phyloP scores from a whole-genome alignment of 2,797 vertebrate species.

The Nasua narica region DNA sequence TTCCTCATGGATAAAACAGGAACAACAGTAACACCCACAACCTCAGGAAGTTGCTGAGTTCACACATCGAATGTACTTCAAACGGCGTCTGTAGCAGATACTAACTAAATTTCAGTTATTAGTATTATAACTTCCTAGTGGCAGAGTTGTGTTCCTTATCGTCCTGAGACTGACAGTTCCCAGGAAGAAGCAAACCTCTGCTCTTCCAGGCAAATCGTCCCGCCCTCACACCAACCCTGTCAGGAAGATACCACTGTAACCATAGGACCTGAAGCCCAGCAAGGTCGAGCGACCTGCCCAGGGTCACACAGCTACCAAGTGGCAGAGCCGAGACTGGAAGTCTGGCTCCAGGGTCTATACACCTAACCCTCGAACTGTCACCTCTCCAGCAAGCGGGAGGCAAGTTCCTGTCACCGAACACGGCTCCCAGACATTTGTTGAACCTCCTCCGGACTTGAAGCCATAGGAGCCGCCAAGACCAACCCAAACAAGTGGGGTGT shows the following conservation, averaged over 20 bases:
- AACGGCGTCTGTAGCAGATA: background rate
- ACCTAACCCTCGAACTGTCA: background rate
- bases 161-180: background rate
- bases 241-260: background rate
- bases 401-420: too few species aligned
- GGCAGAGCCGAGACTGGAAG: background rate
- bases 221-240: background rate
- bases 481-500: rapidly evolving
- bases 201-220: background rate
- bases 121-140: background rate
- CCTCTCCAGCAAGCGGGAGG: background rate
- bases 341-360: background rate
- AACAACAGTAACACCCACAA: background rate
- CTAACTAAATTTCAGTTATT: background rate
- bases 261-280: background rate
- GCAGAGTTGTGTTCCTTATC: background rate
- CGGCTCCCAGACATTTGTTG: rapidly evolving
- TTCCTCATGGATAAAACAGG: background rate
- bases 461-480: too few species aligned
- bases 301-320: background rate
- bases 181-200: background rate
- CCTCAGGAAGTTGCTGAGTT: background rate
- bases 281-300: background rate
- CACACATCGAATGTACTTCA: background rate
- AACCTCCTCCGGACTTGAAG: background rate